Percentiles rank a stretch among this genome's conserved stretches.
Conservation (phyloP, 2,888 invertebrate genomes). For the Stenoptilia bipunctidactyla region DNA sequence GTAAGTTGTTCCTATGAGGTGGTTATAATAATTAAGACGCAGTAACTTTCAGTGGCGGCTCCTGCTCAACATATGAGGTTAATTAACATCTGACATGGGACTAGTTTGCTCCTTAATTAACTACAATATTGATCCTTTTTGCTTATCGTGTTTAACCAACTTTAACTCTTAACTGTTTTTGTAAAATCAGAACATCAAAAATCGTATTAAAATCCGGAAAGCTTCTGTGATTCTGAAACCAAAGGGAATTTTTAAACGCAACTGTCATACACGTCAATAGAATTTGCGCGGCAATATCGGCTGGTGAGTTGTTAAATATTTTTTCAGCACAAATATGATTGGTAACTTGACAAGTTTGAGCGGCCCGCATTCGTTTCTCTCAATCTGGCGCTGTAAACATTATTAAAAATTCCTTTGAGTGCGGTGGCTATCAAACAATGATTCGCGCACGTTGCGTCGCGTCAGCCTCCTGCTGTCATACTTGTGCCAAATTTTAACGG, state of each 20-base stretch:
- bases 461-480: constrained; percentile 49
- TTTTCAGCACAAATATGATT: constrained; percentile 25
- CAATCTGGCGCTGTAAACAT: constrained; percentile 47
- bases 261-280: neutral
- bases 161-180: too few species aligned
- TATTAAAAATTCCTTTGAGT: constrained; percentile 67
- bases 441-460: constrained; percentile 54
- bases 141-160: too few species aligned
- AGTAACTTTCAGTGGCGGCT: neutral
- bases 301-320: constrained; percentile 24
- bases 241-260: constrained; percentile 35
- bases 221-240: constrained; percentile 18
- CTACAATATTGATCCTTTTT: too few species aligned
- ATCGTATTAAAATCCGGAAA: constrained; percentile 47
- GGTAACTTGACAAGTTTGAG: constrained; percentile 35
- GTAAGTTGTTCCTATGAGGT: constrained; percentile 10
- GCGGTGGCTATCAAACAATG: constrained; percentile 55
- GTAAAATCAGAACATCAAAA: too few species aligned
- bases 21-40: neutral
- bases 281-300: constrained; percentile 11
- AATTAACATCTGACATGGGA: constrained; percentile 45
- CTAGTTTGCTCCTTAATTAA: too few species aligned
- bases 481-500: constrained; percentile 60
- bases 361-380: constrained; percentile 24
- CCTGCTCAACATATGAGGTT: constrained; percentile 64